Conservation (phyloP, 2,797 vertebrate genomes). For the Pangasius macronema region DNA sequence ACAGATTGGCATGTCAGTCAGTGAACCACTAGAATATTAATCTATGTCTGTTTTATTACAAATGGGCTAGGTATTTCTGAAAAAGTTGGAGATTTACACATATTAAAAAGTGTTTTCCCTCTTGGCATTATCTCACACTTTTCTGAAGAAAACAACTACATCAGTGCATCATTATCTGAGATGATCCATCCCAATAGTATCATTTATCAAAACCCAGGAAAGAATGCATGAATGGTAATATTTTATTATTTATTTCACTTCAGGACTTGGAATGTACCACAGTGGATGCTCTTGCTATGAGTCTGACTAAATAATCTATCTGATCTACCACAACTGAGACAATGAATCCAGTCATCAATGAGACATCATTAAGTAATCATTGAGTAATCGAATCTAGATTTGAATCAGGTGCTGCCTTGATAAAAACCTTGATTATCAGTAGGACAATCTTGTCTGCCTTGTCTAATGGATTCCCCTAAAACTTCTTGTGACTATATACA, state of each 20-base stretch:
- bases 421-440: neutral
- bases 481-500: neutral
- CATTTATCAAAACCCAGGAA: slow-evolving; percentile 8
- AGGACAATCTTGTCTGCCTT: neutral
- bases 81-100: slow-evolving; percentile 9
- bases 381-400: slow-evolving; percentile 3
- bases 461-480: neutral
- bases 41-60: slow-evolving; percentile 1
- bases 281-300: neutral
- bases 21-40: slow-evolving; percentile 26
- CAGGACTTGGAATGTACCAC: neutral
- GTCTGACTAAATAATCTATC: neutral
- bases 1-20: slow-evolving; percentile 33
- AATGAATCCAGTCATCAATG: neutral
- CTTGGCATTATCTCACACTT: slow-evolving; percentile 3
- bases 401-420: slow-evolving; percentile 11
- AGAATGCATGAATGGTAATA: slow-evolving; percentile 18
- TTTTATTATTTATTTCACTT: slow-evolving; percentile 23
- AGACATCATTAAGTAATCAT: neutral
- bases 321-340: neutral
- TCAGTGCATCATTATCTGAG: slow-evolving; percentile 18
- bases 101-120: neutral
- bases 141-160: slow-evolving; percentile 21
- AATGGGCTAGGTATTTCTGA: slow-evolving; percentile 12
- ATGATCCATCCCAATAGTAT: neutral